Evolutionary conservation across 2,797 vertebrate species (phyloP).

Genomic region (Megaceryle alcyon): DNA sequence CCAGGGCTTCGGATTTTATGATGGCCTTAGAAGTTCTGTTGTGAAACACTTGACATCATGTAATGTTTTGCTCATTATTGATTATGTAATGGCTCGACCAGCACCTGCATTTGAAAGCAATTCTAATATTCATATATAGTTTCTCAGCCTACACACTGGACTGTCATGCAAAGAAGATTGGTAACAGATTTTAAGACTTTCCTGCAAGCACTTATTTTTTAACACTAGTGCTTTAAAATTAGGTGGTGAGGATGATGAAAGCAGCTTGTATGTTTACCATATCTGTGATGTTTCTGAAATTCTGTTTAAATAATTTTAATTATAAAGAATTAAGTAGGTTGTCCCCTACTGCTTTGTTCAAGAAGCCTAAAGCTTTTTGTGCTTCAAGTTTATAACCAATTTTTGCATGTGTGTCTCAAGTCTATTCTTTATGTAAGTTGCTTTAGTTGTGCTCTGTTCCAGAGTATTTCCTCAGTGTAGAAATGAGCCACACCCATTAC

Average conservation of each 20-base stretch:
- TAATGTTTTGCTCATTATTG: background rate
- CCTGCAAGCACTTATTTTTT: background rate
- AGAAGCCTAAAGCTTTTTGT: background rate
- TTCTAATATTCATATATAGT: background rate
- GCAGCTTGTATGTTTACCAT: rapidly evolving
- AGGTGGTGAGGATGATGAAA: background rate
- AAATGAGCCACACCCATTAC: background rate
- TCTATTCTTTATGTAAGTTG: background rate
- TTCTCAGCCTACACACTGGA: background rate
- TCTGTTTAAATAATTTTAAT: background rate
- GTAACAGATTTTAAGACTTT: background rate
- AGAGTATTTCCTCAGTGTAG: background rate
- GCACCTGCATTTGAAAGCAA: background rate
- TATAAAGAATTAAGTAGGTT: background rate
- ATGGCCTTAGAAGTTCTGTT: background rate
- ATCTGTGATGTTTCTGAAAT: background rate
- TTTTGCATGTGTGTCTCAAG: background rate
- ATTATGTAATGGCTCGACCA: background rate
- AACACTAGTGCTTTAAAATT: background rate
- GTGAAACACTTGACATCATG: background rate
- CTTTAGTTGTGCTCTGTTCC: background rate
- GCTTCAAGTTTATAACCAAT: background rate
- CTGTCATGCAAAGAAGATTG: background rate
- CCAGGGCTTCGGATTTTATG: background rate
- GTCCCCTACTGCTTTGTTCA: background rate